Evolutionary conservation across 2,888 invertebrate species (phyloP), one percentile per base, ranked within the genome.

Genomic region (Leptinotarsa peninsularis): DNA sequence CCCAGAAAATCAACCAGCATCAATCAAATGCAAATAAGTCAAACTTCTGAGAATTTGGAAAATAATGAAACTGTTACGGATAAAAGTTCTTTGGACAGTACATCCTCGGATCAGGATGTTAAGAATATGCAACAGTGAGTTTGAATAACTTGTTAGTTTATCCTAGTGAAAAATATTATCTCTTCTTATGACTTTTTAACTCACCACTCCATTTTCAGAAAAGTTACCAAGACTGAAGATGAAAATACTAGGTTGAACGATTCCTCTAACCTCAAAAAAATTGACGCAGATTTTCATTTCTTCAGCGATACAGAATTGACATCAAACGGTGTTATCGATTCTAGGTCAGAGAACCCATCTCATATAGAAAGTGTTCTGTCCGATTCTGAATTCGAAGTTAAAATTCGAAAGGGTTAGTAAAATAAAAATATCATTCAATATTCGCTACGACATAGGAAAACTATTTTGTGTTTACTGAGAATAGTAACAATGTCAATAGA

Each of bases 251-350:
- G 63, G 23, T 2, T 58, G 18, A 76, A 18, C 5, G 80, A 81
- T 70, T 71, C 79, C 4, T 79, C 82, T 3, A 82, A 81, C 66
- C 78, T 82, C 74, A 87, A 88, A 71, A 86, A 85, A 74, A 89
- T 90, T 52, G 93, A 93, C 84, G 90, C 92, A 14, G 94, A 94
- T 86, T 93, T 94, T 81, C 95, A 97, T 86, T 97, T 97, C 90
- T 98, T 96, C 89, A 98, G 98, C 86, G 98, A 98, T 86, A 95
- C 96, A 0, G 98, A 98, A 90, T 90, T 96, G 69, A 94, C 94
- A n/a, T 86, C 88, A 10, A 89, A 91, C 66, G 93, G 92, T 90
- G 93, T 87, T 87, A 89, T 85, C 86, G 90, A 88, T 84, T 88
- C 87, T 2, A 83, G 96, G 76, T 93, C 94, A 56, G 93, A 93